Percentiles rank a stretch among this genome's conserved stretches.
phyloP scores from a whole-genome alignment of 2,888 invertebrate species.

The Hirtodrosophila histrioides region DNA sequence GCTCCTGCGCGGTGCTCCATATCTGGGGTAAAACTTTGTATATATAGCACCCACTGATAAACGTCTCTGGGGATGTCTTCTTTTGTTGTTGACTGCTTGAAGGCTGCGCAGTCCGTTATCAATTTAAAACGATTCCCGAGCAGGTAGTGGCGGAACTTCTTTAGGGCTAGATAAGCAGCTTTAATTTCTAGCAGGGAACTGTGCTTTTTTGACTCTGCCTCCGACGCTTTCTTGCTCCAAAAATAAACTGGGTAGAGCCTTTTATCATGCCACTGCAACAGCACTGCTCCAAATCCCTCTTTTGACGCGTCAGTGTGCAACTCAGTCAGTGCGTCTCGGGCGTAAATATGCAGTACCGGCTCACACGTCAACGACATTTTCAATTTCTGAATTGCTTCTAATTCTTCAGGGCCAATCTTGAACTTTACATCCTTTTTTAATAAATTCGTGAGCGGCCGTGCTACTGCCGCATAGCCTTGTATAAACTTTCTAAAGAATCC shows the following conservation, averaged over 20 bases:
- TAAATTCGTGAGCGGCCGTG: slow-evolving; percentile 11
- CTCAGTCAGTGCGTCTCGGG: slow-evolving; percentile 30
- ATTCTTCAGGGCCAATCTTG: slow-evolving; percentile 15
- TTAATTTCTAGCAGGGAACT: slow-evolving; percentile 57
- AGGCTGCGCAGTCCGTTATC: not conserved
- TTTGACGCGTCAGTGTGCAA: slow-evolving; percentile 49
- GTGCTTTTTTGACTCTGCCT: slow-evolving; percentile 6
- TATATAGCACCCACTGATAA: not conserved
- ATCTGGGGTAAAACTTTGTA: not conserved
- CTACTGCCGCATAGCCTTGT: slow-evolving; percentile 6
- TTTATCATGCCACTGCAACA: slow-evolving; percentile 19
- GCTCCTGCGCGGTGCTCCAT: not conserved
- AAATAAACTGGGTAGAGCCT: slow-evolving; percentile 15
- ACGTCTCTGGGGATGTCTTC: slow-evolving; percentile 5
- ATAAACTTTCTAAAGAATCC: slow-evolving; percentile 13
- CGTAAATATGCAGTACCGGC: slow-evolving; percentile 31
- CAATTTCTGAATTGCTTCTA: slow-evolving; percentile 19
- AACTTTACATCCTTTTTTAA: slow-evolving; percentile 15
- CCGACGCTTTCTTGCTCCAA: slow-evolving; percentile 24
- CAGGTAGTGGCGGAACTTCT: slow-evolving; percentile 50
- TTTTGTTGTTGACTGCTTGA: slow-evolving; percentile 3
- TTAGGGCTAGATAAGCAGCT: slow-evolving; percentile 52
- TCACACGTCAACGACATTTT: slow-evolving; percentile 9
- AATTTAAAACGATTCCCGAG: slow-evolving; percentile 2
- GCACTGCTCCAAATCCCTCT: slow-evolving; percentile 35